Percentiles rank a stretch among this genome's conserved stretches.
These are phyloP conservation scores for Megalurothrips usitatus DNA, from an alignment of 2,888 invertebrate genomes.

Conservation along the genomic window DNA sequence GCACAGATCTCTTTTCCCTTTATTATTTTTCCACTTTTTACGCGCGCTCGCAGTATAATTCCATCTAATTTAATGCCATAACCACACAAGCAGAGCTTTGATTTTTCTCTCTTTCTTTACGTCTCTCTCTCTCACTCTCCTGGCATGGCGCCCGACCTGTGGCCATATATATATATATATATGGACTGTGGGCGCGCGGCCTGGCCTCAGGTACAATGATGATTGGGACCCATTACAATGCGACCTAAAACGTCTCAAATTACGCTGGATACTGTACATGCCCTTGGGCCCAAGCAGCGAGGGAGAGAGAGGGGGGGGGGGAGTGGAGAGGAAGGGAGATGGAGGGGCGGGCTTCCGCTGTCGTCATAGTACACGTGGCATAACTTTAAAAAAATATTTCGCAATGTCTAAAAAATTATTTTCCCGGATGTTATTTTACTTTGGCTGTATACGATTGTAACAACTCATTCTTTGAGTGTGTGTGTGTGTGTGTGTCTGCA, in stretches of 20 bases:
- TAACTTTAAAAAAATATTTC: background rate
- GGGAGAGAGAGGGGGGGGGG: background rate
- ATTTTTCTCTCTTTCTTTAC: too few relatives aligned
- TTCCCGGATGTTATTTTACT: background rate
- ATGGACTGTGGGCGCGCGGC: background rate
- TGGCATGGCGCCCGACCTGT: background rate
- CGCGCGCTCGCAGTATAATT: too few relatives aligned
- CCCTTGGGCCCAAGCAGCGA: too few relatives aligned
- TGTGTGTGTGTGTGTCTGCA: too few relatives aligned
- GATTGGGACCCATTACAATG: constrained; percentile 15
- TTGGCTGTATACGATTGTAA: background rate
- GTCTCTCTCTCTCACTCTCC: background rate
- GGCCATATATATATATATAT: too few relatives aligned
- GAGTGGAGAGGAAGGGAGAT: background rate
- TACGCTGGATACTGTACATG: background rate
- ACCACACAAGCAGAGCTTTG: too few relatives aligned
- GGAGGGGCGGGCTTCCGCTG: background rate
- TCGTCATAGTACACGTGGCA: background rate
- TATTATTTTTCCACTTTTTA: too few relatives aligned
- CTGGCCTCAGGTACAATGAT: background rate
- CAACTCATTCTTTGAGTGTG: too few relatives aligned
- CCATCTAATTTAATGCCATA: too few relatives aligned
- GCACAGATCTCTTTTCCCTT: too few relatives aligned
- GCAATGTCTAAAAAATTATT: background rate
- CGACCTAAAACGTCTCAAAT: constrained; percentile 19